These are phyloP conservation scores for Nasonia vitripennis DNA, from an alignment of 1,140 invertebrate species.

Conservation along the genomic window DNA sequence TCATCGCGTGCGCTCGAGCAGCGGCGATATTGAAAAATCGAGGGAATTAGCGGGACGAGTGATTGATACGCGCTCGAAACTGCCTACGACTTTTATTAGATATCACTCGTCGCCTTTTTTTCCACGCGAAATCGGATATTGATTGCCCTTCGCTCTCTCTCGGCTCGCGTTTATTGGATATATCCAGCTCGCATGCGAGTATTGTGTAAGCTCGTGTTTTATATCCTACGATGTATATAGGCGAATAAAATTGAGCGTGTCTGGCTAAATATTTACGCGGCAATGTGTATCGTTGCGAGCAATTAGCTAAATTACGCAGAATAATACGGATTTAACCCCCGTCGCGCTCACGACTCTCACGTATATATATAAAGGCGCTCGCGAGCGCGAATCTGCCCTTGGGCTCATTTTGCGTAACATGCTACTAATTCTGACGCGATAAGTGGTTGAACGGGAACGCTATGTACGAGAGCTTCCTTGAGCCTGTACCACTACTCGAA, in stretches of 20 bases:
- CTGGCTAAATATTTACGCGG: background rate
- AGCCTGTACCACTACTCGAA: background rate
- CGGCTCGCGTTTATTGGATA: too few species aligned
- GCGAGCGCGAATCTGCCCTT: conserved; percentile 52
- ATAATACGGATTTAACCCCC: conserved; percentile 29
- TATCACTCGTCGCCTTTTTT: too few species aligned
- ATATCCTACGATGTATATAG: too few species aligned
- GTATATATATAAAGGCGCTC: background rate
- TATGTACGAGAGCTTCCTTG: conserved; percentile 15
- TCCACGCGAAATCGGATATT: too few species aligned
- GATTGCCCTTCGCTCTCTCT: too few species aligned
- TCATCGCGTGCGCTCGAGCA: background rate
- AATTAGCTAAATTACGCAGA: conserved; percentile 37
- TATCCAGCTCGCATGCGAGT: too few species aligned
- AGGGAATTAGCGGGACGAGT: too few species aligned
- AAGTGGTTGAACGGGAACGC: conserved; percentile 56
- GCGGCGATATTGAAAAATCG: background rate
- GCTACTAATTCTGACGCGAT: conserved; percentile 57
- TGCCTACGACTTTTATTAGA: too few species aligned
- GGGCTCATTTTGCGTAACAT: conserved; percentile 55
- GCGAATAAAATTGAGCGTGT: background rate
- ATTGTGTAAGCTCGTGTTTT: too few species aligned
- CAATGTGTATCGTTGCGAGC: background rate
- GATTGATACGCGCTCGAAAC: too few species aligned
- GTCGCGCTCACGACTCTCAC: background rate